Conservation (phyloP, 2,797 vertebrate genomes). For the Chelidonichthys spinosus region DNA sequence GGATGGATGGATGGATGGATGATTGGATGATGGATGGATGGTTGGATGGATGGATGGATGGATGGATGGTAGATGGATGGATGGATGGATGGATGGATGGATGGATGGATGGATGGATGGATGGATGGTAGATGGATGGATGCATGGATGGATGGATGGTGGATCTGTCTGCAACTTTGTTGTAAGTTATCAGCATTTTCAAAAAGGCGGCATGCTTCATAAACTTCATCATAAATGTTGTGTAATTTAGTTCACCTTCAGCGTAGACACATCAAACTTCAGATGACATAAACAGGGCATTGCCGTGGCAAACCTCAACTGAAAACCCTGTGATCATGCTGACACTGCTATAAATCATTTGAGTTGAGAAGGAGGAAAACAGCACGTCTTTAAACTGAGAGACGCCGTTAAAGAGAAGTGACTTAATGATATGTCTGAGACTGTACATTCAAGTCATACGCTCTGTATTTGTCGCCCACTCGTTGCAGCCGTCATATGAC, state of each 20-base stretch:
- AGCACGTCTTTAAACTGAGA: constrained; percentile 60
- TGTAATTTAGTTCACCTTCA: constrained; percentile 36
- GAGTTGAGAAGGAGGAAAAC: constrained; percentile 63
- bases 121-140: too few species aligned
- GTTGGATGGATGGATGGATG: too few species aligned
- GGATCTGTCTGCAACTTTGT: constrained; percentile 20
- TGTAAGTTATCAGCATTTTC: constrained; percentile 16
- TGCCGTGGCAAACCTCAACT: constrained; percentile 53
- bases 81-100: background rate
- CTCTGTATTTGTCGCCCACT: constrained; percentile 67
- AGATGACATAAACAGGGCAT: constrained; percentile 56
- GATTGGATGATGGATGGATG: too few species aligned
- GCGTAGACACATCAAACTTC: constrained; percentile 48
- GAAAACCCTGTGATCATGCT: constrained; percentile 69
- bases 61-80: background rate
- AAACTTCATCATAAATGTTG: constrained; percentile 18
- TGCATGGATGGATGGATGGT: too few species aligned
- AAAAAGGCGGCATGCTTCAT: constrained; percentile 13
- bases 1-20: background rate
- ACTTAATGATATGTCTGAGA: constrained; percentile 75
- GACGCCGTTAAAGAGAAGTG: constrained; percentile 74
- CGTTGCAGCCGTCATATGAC: constrained; percentile 52
- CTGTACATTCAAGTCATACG: constrained; percentile 64
- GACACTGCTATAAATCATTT: constrained; percentile 67
- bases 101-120: background rate